Evolutionary conservation across 2,113 vertebrate genomes (phyloP).

Genomic region (Carettochelys insculpta): DNA sequence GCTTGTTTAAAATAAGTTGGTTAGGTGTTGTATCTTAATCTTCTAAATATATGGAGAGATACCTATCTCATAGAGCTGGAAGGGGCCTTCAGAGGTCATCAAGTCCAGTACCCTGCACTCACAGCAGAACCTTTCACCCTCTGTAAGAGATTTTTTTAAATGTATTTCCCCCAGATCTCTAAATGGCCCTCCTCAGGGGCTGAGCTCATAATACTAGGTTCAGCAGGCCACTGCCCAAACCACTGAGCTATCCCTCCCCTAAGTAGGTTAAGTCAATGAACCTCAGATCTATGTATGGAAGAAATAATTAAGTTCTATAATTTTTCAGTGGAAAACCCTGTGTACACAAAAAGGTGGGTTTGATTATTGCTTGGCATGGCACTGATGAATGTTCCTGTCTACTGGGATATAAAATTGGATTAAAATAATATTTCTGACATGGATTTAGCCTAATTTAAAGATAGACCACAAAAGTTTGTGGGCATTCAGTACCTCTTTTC

Average conservation of each 20-base stretch:
- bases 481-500: neutral
- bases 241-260: too few relatives aligned
- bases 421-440: constrained; percentile 11
- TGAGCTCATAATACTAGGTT: too few relatives aligned
- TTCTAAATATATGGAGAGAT: too few relatives aligned
- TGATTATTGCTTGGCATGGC: neutral
- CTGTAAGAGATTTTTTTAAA: too few relatives aligned
- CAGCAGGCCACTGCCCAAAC: too few relatives aligned
- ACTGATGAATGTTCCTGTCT: constrained; percentile 23
- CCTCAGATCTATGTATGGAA: neutral
- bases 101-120: too few relatives aligned
- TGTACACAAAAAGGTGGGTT: neutral
- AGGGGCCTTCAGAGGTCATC: too few relatives aligned
- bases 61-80: too few relatives aligned
- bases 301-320: constrained; percentile 7
- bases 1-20: neutral
- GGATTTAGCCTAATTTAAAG: constrained; percentile 12
- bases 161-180: too few relatives aligned
- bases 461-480: constrained; percentile 36
- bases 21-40: neutral
- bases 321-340: constrained; percentile 41
- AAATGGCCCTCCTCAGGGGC: too few relatives aligned
- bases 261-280: neutral
- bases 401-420: constrained; percentile 5
- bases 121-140: too few relatives aligned